Evolutionary conservation across 1,140 invertebrate species (phyloP).

Genomic region (Ericerus pela): DNA sequence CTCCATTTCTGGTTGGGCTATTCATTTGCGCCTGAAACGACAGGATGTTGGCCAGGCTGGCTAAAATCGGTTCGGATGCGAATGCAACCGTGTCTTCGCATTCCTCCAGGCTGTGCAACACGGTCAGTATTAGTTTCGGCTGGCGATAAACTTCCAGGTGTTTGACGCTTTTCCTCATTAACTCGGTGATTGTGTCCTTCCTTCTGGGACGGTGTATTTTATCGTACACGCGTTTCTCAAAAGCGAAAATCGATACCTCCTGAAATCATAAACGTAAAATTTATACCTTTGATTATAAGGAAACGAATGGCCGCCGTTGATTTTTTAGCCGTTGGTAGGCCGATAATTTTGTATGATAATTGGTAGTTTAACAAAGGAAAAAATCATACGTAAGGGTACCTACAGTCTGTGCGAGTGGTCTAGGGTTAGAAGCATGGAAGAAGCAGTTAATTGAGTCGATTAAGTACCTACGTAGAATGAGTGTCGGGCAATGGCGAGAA

Average conservation of each 20-base stretch:
- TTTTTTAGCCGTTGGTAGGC: no score
- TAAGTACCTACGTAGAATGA: no score
- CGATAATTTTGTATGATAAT: no score
- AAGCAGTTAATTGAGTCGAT: no score
- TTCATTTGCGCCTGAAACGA: slow-evolving; percentile 56
- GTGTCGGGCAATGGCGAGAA: no score
- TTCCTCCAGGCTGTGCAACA: slow-evolving; percentile 62
- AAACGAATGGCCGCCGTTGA: no score
- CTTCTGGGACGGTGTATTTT: slow-evolving; percentile 87
- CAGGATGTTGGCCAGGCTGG: slow-evolving; percentile 74
- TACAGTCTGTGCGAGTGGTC: no score
- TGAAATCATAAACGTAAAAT: slow-evolving; percentile 36
- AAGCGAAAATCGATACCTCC: slow-evolving; percentile 91
- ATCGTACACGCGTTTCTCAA: slow-evolving; percentile 84
- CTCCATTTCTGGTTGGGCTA: slow-evolving; percentile 29
- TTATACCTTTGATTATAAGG: no score
- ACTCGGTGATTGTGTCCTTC: slow-evolving; percentile 80
- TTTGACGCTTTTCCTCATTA: slow-evolving; percentile 62
- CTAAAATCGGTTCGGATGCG: slow-evolving; percentile 74
- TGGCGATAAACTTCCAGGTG: slow-evolving; percentile 74
- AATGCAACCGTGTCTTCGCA: slow-evolving; percentile 77
- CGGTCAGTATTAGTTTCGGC: slow-evolving; percentile 59
- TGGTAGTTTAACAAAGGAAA: no score
- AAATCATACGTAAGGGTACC: no score
- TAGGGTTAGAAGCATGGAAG: no score